Base-by-base conservation (phyloP, 2,888 invertebrate species). In the Dendrolimus houi region DNA sequence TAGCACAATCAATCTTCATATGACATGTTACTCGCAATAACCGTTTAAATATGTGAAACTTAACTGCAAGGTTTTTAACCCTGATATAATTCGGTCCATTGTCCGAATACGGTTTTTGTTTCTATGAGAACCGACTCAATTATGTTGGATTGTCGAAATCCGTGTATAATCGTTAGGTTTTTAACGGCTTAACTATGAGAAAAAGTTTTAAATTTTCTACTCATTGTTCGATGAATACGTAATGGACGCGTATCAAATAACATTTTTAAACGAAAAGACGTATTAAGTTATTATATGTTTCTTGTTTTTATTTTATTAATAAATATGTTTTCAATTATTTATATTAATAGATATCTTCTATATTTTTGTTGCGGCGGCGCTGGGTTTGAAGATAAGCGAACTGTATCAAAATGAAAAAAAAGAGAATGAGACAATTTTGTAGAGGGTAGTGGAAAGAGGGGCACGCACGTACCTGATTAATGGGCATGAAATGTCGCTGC, bases 101-200 rank as follows among this genome's bases (percentile, higher is more conserved):
- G 89, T 90, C 89, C 87, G 79, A 83, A 47, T 81, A 79, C 68
- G 72, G 75, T 77, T 85, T 83, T 87, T 81, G 84, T 88, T 47
- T 87, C 85, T 87, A 83, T 89, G 90, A 77, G 90, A 90, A 90
- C 89, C 79, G 79, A 77, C 83, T 85, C 88, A 89, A 90, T 90
- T 90, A 89, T 84, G 72, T 82, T 87, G 47, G 47, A 47, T 47
- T 47, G 47, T 47, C 83, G 81, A 89, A 90, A 88, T 85, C 80
- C 74, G 82, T 75, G 81, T 84, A 83, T 89, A 88, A 90, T 89
- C 85, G 86, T 75, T 72, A 58, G 77, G 82, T 84, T 81, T 86
- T 87, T 85, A 87, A 86, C 81, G 74, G 82, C 83, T 80, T 88
- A 90, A 90, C 90, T 88, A 88, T 90, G 90, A 79, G 90, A 90